Percentiles rank a stretch among this genome's conserved stretches.
These are phyloP conservation scores for Dryococelus australis DNA, from an alignment of 2,888 invertebrate genomes.

Conservation along the genomic window DNA sequence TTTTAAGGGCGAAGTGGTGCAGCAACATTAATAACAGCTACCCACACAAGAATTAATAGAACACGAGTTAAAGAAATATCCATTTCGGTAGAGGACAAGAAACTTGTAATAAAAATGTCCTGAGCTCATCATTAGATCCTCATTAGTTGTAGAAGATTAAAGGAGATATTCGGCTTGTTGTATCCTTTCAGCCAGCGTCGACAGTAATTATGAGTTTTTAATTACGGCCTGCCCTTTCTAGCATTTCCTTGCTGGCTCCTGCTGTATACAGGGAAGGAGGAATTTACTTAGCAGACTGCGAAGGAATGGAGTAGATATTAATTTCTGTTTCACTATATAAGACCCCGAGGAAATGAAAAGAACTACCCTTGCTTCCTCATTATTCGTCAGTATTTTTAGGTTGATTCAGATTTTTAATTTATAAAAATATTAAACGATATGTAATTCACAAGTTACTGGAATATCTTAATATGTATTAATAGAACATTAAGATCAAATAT, in stretches of 20 bases:
- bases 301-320: neutral
- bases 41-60: neutral
- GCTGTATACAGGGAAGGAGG: neutral
- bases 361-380: too few species aligned
- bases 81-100: neutral
- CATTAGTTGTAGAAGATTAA: conserved; percentile 6
- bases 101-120: neutral
- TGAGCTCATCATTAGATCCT: neutral
- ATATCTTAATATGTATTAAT: too few species aligned
- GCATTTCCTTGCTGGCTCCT: neutral
- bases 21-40: neutral
- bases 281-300: neutral
- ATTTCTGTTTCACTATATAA: neutral
- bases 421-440: too few species aligned
- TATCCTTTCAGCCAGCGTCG: neutral
- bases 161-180: neutral
- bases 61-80: neutral
- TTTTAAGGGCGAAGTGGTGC: neutral
- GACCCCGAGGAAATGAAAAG: neutral
- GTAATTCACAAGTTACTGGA: too few species aligned
- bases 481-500: too few species aligned
- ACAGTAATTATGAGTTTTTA: conserved; percentile 8
- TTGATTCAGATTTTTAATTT: too few species aligned
- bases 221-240: neutral
- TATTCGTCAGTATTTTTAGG: too few species aligned